Percentiles rank a stretch among this genome's conserved stretches.
Evolutionary conservation across 2,888 invertebrate species (phyloP).

Genomic region (Eurytoma californica): DNA sequence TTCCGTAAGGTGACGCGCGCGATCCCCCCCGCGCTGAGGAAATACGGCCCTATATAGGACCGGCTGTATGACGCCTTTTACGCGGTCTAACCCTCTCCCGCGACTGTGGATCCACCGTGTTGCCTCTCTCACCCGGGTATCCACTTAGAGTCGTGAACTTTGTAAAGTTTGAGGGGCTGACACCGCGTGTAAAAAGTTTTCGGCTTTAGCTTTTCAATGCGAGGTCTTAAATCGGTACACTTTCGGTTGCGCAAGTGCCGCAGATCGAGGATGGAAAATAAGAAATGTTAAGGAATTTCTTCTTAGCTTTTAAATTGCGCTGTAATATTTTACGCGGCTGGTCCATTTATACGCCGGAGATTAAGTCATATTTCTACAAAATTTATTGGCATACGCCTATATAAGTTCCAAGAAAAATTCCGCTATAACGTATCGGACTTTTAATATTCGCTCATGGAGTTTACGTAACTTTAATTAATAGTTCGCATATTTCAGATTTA

Average conservation of each 20-base stretch:
- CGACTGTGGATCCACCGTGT: neutral
- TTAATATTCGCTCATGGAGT: neutral
- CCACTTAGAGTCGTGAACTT: conserved; percentile 19
- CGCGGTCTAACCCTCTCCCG: conserved; percentile 2
- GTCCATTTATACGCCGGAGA: too few species aligned
- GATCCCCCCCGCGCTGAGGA: neutral
- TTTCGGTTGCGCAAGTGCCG: neutral
- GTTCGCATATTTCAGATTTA: neutral
- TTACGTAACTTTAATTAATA: neutral
- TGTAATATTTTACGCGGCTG: too few species aligned
- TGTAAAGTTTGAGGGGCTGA: conserved; percentile 45
- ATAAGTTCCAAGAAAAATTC: too few species aligned
- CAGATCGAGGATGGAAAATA: neutral
- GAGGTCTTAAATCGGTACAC: neutral
- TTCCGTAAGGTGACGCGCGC: conserved; percentile 43
- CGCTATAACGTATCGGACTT: neutral
- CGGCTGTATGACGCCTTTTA: conserved; percentile 33
- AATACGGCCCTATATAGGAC: conserved; percentile 15
- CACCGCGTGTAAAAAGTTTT: conserved; percentile 42
- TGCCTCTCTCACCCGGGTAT: neutral
- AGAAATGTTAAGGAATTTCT: too few species aligned
- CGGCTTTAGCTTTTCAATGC: conserved; percentile 17
- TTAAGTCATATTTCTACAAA: too few species aligned
- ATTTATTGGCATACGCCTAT: too few species aligned
- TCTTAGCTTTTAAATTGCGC: too few species aligned